Evolutionary conservation across 2,888 invertebrate genomes (phyloP), one percentile per base, ranked within the genome.

Genomic region (Xylota sylvarum): DNA sequence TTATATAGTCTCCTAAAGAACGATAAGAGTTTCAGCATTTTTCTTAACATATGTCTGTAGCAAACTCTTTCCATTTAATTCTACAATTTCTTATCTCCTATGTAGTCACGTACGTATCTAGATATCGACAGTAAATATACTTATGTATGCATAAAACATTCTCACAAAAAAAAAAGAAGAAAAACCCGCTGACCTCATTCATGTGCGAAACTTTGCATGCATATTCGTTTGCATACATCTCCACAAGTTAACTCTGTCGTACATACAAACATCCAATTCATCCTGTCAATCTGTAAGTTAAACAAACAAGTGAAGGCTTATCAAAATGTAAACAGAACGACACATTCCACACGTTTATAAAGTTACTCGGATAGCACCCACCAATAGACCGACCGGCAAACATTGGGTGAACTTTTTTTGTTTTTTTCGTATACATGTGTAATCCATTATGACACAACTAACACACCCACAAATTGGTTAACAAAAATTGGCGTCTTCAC

Each of bases 321-420:
- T 58, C 65, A 64, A 65, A 73, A 55, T 62, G 67, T 84, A 73
- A 84, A 84, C 67, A 84, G 23, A 64, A 56, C 14, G 14, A 27
- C 64, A 55, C 65, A 40, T 40, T 23, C 50, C 27, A 5, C 60
- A 19, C 40, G n/a, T 37, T 23, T 19, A 32, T 60, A 14, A 40
- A 27, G 52, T 52, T 52, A 30, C 52, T n/a, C 12, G 0, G 4
- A 62, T 19, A 37, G 9, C 35, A 35, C 5, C 35, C 5, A 19
- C 40, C 76, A 50, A 70, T 23, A 70, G n/a, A n/a, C n/a, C n/a
- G 50, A 37, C 74, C 80, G 80, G 67, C 74, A 74, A 56, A 67
- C 58, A 23, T 14, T 58, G 48, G 50, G 2, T 43, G 40, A 23
- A 55, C 30, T 7, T n/a, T 14, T 56, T 37, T 35, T 4, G 35